A percentile compares a stretch with the other conserved stretches of the same genome.
phyloP scores from a whole-genome alignment of 1,140 invertebrate species.

The Aphis gossypii region DNA sequence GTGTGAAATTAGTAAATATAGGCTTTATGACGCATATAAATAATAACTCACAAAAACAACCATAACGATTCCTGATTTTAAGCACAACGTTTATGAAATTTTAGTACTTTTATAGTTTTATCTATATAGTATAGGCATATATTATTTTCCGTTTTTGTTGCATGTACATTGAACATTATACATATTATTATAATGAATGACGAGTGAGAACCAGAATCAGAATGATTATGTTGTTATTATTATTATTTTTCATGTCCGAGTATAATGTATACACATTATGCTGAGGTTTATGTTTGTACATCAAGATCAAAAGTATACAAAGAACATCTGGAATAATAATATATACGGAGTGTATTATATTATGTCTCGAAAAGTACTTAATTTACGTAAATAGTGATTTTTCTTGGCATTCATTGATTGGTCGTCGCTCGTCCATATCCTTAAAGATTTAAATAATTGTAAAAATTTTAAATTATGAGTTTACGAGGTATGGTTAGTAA shows the following conservation, averaged over 20 bases:
- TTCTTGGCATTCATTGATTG: background rate
- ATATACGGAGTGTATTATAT: background rate
- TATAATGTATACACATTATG: background rate
- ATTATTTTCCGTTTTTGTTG: background rate
- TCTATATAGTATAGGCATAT: background rate
- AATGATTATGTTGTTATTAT: constrained; percentile 16
- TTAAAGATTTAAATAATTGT: background rate
- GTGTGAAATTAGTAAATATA: constrained; percentile 18
- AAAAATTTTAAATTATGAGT: background rate
- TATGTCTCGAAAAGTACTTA: background rate
- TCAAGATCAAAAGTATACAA: constrained; percentile 5
- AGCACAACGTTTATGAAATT: background rate
- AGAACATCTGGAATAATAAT: constrained; percentile 8
- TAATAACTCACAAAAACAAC: background rate
- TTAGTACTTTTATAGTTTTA: background rate
- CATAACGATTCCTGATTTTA: background rate
- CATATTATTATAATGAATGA: background rate
- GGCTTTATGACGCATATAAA: constrained; percentile 1
- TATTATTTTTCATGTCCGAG: background rate
- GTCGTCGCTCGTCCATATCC: background rate
- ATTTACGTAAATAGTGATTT: background rate
- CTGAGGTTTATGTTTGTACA: background rate
- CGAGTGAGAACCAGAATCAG: background rate
- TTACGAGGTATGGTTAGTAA: background rate
- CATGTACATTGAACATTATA: background rate